Percentiles rank a stretch among this genome's conserved stretches.
These are phyloP conservation scores for Diogma glabrata DNA, from an alignment of 2,888 invertebrate species.

Conservation along the genomic window DNA sequence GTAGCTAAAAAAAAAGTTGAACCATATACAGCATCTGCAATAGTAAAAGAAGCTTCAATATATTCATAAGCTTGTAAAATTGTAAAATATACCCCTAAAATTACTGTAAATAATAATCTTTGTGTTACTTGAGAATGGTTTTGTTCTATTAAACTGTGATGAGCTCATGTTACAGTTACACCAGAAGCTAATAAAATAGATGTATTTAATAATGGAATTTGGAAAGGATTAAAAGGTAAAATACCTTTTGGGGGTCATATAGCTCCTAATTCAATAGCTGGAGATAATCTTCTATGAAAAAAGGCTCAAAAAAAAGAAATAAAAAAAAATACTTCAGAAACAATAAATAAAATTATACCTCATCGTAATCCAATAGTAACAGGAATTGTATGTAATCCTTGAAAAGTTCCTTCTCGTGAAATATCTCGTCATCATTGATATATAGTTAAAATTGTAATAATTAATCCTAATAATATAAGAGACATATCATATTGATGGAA, in stretches of 20 bases:
- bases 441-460: conserved; percentile 38
- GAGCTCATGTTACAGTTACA: conserved; percentile 52
- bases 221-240: conserved; percentile 50
- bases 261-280: conserved; percentile 28
- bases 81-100: no score
- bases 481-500: conserved; percentile 46
- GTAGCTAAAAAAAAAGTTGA: conserved; percentile 61
- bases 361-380: no score
- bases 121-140: conserved; percentile 38
- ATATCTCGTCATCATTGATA: conserved; percentile 63
- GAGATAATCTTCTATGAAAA: conserved; percentile 22
- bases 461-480: no score
- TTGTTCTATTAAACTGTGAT: conserved; percentile 42
- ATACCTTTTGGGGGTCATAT: conserved; percentile 54
- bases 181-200: conserved; percentile 60
- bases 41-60: conserved; percentile 46
- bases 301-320: conserved; percentile 23
- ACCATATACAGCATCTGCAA: conserved; percentile 52
- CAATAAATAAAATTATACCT: conserved; percentile 51
- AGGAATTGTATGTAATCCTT: no score
- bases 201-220: conserved; percentile 62
- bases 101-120: conserved; percentile 41
- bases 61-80: no score
- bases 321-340: conserved; percentile 42
- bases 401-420: no score